Conservation (phyloP, 2,797 vertebrate species). For the Heterohyrax brucei region DNA sequence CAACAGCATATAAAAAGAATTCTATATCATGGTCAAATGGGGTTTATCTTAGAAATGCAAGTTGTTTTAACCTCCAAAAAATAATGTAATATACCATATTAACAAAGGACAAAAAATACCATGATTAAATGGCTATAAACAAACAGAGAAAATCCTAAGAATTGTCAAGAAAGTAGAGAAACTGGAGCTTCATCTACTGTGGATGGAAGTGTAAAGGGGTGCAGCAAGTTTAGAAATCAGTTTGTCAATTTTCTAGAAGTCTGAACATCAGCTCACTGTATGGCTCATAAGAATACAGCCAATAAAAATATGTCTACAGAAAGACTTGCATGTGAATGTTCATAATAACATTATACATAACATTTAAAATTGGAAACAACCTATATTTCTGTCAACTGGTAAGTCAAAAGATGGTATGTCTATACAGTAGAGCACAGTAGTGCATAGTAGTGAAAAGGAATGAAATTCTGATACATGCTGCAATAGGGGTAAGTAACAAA, state of each 20-base stretch:
- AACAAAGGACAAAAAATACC: slow-evolving; percentile 11
- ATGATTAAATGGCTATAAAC: neutral
- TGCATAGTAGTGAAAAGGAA: neutral
- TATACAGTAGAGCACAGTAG: neutral
- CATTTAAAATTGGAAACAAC: neutral
- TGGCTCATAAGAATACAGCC: neutral
- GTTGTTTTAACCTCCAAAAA: slow-evolving; percentile 11
- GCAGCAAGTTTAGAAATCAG: slow-evolving; percentile 7
- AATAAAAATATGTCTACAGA: neutral
- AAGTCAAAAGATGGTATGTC: neutral
- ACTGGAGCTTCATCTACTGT: neutral
- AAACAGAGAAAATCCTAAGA: slow-evolving; percentile 14
- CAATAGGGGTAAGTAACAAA: neutral
- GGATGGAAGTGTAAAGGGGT: neutral
- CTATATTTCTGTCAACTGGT: neutral
- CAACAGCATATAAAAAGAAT: neutral
- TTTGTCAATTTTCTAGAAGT: slow-evolving; percentile 15
- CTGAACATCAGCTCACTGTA: neutral
- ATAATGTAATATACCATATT: neutral
- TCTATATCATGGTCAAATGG: neutral
- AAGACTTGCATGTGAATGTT: neutral
- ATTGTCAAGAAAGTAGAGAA: neutral
- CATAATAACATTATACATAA: neutral
- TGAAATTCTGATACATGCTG: neutral
- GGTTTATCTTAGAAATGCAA: slow-evolving; percentile 4